phyloP scores from a whole-genome alignment of 2,797 vertebrate species.

The Sphaeramia orbicularis region DNA sequence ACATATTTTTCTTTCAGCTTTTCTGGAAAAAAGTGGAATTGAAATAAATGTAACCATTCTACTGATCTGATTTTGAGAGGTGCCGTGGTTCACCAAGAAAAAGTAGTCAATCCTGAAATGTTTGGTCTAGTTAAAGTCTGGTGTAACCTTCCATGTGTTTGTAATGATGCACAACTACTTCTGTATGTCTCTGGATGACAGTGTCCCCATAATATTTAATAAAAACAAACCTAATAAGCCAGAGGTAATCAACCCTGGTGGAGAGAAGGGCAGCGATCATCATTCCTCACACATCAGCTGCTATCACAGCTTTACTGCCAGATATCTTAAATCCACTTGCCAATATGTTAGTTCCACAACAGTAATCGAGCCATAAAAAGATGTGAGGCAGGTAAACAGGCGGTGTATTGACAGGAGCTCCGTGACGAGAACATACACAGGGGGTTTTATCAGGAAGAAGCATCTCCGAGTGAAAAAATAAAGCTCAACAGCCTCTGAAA shows the following conservation, averaged over 20 bases:
- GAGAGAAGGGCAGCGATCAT: neutral
- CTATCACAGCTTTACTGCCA: constrained; percentile 3
- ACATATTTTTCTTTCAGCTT: too few relatives aligned
- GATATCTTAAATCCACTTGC: constrained; percentile 5
- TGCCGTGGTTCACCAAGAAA: too few relatives aligned
- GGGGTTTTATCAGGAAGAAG: constrained; percentile 19
- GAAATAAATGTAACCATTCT: too few relatives aligned
- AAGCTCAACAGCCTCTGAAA: constrained; percentile 17
- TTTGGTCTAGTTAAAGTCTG: neutral
- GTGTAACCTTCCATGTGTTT: neutral
- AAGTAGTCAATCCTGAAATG: neutral
- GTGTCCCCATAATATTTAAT: neutral
- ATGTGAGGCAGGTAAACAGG: constrained; percentile 42
- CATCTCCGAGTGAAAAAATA: constrained; percentile 16
- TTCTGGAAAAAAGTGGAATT: too few relatives aligned
- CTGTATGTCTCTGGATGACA: neutral
- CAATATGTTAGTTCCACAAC: constrained; percentile 14
- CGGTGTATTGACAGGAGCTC: constrained; percentile 19
- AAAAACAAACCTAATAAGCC: neutral
- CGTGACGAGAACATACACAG: constrained; percentile 14
- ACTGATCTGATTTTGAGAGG: too few relatives aligned
- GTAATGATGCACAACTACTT: neutral
- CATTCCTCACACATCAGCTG: neutral
- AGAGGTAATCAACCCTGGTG: neutral
- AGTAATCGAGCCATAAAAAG: constrained; percentile 5